A percentile compares a stretch with the other conserved stretches of the same genome.
phyloP scores from a whole-genome alignment of 2,797 vertebrate species.

The Centroberyx gerrardi region DNA sequence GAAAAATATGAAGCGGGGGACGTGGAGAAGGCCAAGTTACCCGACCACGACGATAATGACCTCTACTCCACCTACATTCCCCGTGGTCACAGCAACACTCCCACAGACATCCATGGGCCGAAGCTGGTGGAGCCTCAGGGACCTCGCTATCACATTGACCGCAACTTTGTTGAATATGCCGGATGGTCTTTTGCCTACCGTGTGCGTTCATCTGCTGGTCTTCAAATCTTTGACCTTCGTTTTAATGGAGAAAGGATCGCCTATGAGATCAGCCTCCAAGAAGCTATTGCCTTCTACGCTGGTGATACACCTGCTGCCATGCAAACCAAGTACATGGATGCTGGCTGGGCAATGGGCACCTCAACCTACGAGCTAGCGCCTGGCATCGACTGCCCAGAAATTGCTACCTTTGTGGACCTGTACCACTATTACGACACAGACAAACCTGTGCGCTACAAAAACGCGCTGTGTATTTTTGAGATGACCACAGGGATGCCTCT shows the following conservation, averaged over 20 bases:
- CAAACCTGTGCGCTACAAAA: conserved; percentile 84
- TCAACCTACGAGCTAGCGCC: conserved; percentile 88
- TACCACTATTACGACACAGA: conserved; percentile 90
- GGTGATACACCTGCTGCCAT: conserved; percentile 92
- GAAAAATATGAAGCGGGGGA: conserved; percentile 80
- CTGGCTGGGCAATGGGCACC: conserved; percentile 92
- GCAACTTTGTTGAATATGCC: conserved; percentile 89
- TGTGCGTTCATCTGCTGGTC: conserved; percentile 89
- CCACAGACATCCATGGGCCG: conserved; percentile 81
- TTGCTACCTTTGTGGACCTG: conserved; percentile 89
- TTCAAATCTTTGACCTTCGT: conserved; percentile 92
- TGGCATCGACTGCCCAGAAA: conserved; percentile 94
- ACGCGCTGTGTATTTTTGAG: conserved; percentile 94
- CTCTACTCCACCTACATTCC: conserved; percentile 90
- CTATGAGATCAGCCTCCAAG: conserved; percentile 94
- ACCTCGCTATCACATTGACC: conserved; percentile 85
- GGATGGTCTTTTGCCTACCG: conserved; percentile 94
- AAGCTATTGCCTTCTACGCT: conserved; percentile 92
- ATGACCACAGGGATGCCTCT: conserved; percentile 91
- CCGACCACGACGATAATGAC: conserved; percentile 66
- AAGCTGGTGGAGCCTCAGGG: conserved; percentile 90
- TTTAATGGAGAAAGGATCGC: conserved; percentile 91
- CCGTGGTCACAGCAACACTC: conserved; percentile 83
- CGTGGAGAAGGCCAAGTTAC: conserved; percentile 77
- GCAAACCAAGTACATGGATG: conserved; percentile 95